These are phyloP conservation scores for Campoletis raptor DNA, from an alignment of 2,888 invertebrate genomes.

Conservation along the genomic window DNA sequence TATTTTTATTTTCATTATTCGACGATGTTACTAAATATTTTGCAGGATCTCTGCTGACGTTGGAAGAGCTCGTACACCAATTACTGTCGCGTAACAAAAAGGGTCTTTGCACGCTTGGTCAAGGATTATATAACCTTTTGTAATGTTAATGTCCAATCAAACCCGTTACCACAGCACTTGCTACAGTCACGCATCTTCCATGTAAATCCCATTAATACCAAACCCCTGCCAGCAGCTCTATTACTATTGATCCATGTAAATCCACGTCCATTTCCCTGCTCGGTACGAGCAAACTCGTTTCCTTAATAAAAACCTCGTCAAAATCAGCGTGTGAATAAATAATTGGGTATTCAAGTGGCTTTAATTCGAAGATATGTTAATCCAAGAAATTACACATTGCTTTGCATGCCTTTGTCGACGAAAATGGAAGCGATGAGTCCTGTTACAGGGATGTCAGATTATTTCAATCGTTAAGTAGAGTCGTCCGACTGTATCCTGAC, in stretches of 20 bases:
- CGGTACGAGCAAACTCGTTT: neutral
- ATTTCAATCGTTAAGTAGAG: neutral
- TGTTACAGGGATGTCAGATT: neutral
- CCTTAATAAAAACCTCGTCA: neutral
- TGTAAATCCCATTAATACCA: constrained; percentile 22
- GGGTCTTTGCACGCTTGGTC: neutral
- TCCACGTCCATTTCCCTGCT: neutral
- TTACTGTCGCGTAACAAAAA: neutral
- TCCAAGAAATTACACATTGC: neutral
- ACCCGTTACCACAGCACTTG: constrained; percentile 44
- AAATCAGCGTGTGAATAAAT: neutral
- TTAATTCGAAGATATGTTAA: neutral
- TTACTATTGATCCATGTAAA: neutral
- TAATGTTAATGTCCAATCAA: constrained; percentile 80
- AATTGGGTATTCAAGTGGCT: neutral
- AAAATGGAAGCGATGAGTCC: neutral
- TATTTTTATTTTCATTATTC: neutral
- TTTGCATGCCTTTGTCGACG: no score
- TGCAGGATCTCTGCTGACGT: neutral
- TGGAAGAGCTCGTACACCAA: neutral
- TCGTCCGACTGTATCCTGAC: neutral
- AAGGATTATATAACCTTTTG: constrained; percentile 72
- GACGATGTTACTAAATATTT: no score
- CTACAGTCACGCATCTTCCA: constrained; percentile 19
- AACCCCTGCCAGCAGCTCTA: neutral